Evolutionary conservation across 2,797 vertebrate species (phyloP).

Genomic region (Fringilla coelebs): DNA sequence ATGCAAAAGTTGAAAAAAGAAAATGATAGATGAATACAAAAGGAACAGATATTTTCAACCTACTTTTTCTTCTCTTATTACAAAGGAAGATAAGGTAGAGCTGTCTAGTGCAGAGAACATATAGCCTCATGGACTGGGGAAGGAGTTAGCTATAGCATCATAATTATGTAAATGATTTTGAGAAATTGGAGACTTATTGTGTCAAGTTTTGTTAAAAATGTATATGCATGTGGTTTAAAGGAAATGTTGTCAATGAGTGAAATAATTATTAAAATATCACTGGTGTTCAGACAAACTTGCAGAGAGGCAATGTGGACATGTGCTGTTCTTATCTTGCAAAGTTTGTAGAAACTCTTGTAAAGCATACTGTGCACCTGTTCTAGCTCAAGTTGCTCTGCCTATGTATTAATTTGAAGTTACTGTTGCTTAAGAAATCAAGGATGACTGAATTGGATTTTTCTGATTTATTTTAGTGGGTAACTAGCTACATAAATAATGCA

Average conservation of each 20-base stretch:
- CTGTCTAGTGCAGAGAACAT: neutral
- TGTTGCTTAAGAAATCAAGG: neutral
- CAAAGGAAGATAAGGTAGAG: neutral
- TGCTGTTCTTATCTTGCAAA: neutral
- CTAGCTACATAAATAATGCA: neutral
- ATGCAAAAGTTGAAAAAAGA: neutral
- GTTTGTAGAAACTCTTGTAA: neutral
- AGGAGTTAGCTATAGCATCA: neutral
- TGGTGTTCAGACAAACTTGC: neutral
- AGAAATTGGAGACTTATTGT: neutral
- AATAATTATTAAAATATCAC: neutral
- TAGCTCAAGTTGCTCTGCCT: neutral
- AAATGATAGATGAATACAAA: neutral
- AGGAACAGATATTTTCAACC: neutral
- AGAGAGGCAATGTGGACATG: fast-evolving
- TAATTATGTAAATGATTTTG: neutral
- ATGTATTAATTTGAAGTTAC: neutral
- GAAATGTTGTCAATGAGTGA: neutral
- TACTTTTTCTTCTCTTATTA: constrained; percentile 22
- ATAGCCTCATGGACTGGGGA: neutral
- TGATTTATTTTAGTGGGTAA: neutral
- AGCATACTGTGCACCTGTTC: neutral
- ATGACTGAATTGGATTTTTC: neutral
- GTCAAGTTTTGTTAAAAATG: neutral
- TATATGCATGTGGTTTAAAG: neutral